Percentiles rank a stretch among this genome's conserved stretches.
Evolutionary conservation across 64 coral and sea anemone genomes (phyloP).

Genomic region (Hydrozoanthus tunicans): DNA sequence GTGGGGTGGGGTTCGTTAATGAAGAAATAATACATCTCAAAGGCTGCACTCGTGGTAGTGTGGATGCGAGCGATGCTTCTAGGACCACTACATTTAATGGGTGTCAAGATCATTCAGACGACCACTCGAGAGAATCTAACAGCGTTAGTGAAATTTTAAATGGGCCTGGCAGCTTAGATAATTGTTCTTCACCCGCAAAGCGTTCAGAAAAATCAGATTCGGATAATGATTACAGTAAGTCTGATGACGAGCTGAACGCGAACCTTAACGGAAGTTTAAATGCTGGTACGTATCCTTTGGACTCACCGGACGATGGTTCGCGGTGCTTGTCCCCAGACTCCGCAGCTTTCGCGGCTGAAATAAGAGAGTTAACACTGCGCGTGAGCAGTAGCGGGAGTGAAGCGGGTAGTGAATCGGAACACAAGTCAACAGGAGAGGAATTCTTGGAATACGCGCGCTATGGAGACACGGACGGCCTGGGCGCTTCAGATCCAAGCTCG

Average conservation of each 20-base stretch:
- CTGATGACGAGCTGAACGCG: background rate
- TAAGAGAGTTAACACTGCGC: constrained; percentile 58
- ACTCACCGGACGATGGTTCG: constrained; percentile 9
- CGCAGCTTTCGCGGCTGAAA: constrained; percentile 54
- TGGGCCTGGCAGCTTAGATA: background rate
- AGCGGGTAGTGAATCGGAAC: constrained; percentile 14
- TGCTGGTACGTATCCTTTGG: constrained; percentile 15
- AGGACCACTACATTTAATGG: background rate
- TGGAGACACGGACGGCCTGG: constrained; percentile 17
- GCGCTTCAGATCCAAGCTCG: constrained; percentile 4
- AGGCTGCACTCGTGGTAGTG: background rate
- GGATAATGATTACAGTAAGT: background rate
- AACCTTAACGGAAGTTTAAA: background rate
- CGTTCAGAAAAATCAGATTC: background rate
- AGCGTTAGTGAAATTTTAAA: background rate
- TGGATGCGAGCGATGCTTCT: background rate
- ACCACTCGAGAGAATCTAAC: background rate
- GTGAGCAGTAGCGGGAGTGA: constrained; percentile 30
- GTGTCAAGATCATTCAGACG: background rate
- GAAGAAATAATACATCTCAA: background rate
- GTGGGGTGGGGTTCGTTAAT: background rate
- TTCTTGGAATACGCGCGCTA: constrained; percentile 23
- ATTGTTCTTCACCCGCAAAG: background rate
- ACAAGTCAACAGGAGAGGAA: constrained; percentile 17
- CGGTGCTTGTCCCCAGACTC: constrained; percentile 3